These are phyloP conservation scores for Clavelina lepadiformis DNA, from an alignment of 23 tunicate genomes.

Conservation along the genomic window DNA sequence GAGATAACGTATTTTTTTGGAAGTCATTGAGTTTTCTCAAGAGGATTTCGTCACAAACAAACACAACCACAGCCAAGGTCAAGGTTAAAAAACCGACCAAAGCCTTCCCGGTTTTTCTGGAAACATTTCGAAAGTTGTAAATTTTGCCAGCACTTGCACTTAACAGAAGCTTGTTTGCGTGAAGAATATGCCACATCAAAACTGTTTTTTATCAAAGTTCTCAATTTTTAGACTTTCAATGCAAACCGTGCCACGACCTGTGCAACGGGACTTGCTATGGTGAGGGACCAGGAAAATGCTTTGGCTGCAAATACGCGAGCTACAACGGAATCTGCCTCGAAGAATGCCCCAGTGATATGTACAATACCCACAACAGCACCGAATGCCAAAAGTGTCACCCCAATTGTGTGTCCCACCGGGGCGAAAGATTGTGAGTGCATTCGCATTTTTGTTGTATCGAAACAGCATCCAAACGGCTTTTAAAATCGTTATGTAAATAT, in stretches of 20 bases:
- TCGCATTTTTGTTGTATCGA: not conserved
- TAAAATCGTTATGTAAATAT: not conserved
- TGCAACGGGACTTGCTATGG: conserved; percentile 54
- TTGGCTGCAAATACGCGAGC: conserved; percentile 23
- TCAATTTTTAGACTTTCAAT: too few relatives aligned
- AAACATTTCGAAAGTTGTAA: too few relatives aligned
- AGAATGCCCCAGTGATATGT: conserved; percentile 47
- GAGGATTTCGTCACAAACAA: too few relatives aligned
- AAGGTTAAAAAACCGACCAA: too few relatives aligned
- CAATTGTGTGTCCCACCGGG: conserved; percentile 19
- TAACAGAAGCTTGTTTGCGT: too few relatives aligned
- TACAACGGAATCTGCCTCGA: conserved; percentile 33
- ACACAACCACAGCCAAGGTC: too few relatives aligned
- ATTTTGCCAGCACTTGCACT: too few relatives aligned
- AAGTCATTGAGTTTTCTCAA: too few relatives aligned
- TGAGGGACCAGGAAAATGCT: conserved; percentile 72
- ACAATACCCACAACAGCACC: conserved; percentile 18
- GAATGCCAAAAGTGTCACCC: conserved; percentile 46
- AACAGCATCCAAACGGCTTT: not conserved
- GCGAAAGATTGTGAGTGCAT: conserved; percentile 21
- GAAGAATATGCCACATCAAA: too few relatives aligned
- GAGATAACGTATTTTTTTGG: too few relatives aligned
- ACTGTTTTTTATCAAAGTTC: too few relatives aligned
- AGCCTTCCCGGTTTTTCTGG: too few relatives aligned
- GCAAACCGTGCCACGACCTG: conserved; percentile 34